phyloP scores from a whole-genome alignment of 1,140 invertebrate genomes.

The Apolygus lucorum region DNA sequence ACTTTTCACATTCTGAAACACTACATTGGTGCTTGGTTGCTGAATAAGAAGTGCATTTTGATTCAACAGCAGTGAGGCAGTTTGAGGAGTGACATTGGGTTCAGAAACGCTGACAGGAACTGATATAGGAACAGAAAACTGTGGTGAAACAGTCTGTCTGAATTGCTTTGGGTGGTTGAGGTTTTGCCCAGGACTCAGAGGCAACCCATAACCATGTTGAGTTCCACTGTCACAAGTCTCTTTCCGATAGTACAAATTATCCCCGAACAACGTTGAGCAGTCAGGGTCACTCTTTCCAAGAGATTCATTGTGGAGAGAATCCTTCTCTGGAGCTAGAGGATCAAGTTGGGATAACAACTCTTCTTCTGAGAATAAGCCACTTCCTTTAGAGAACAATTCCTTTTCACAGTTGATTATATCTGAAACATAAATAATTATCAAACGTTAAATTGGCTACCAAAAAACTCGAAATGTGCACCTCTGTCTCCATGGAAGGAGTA shows the following conservation, averaged over 20 bases:
- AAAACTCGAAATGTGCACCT: too few species aligned
- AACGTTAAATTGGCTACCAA: background rate
- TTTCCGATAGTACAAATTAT: background rate
- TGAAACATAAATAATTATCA: slow-evolving; percentile 22
- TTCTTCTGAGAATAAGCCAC: slow-evolving; percentile 29
- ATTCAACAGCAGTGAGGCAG: slow-evolving; percentile 14
- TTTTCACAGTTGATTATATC: slow-evolving; percentile 32
- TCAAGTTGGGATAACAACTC: slow-evolving; percentile 26
- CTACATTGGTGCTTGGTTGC: slow-evolving; percentile 20
- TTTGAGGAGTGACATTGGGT: background rate
- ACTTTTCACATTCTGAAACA: slow-evolving; percentile 26
- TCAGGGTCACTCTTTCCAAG: background rate
- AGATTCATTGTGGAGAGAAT: slow-evolving; percentile 11
- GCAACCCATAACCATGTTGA: background rate
- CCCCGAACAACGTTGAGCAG: background rate
- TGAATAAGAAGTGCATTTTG: slow-evolving; percentile 24
- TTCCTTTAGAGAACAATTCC: slow-evolving; percentile 31
- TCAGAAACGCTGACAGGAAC: background rate
- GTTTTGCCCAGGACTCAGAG: background rate
- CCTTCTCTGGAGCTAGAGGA: slow-evolving; percentile 20
- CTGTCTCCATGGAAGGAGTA: too few species aligned
- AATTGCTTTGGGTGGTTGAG: background rate
- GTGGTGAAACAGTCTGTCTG: background rate
- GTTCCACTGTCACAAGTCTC: background rate
- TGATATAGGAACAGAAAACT: background rate